Evolutionary conservation across 2,113 vertebrate species (phyloP).

Genomic region (Sebastes fasciatus): DNA sequence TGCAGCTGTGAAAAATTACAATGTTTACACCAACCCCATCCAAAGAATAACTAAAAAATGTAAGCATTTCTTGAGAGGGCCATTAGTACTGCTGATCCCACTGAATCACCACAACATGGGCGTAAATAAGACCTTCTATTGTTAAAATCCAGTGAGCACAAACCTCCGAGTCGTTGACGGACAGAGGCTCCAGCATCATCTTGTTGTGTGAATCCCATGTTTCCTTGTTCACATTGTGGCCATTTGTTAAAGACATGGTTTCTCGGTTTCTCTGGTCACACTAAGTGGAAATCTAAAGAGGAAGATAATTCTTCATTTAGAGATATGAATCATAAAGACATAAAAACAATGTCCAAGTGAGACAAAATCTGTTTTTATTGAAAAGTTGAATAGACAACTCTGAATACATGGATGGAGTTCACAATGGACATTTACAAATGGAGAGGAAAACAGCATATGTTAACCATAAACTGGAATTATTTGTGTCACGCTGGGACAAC

Average conservation of each 20-base stretch:
- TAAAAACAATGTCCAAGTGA: background rate
- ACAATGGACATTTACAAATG: too few species aligned
- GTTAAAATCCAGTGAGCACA: slow-evolving; percentile 48
- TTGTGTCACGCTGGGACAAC: too few species aligned
- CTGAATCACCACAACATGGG: background rate
- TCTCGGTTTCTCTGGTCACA: slow-evolving; percentile 29
- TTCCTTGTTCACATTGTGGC: slow-evolving; percentile 60
- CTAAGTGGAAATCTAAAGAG: slow-evolving; percentile 22
- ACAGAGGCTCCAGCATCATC: slow-evolving; percentile 91
- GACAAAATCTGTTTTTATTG: too few species aligned
- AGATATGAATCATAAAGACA: background rate
- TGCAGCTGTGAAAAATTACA: background rate
- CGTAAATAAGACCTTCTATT: background rate
- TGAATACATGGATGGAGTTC: too few species aligned
- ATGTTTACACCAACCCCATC: background rate
- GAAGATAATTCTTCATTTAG: background rate
- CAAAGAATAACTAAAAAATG: background rate
- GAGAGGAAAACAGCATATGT: too few species aligned
- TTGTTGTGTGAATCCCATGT: slow-evolving; percentile 90
- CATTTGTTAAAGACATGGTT: slow-evolving; percentile 61
- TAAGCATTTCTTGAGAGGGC: too few species aligned
- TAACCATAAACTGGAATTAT: too few species aligned
- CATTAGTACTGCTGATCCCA: background rate
- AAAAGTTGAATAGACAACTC: background rate
- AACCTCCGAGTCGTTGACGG: slow-evolving; percentile 90